Evolutionary conservation across 2,113 vertebrate genomes (phyloP).

Genomic region (Siniperca knerii): DNA sequence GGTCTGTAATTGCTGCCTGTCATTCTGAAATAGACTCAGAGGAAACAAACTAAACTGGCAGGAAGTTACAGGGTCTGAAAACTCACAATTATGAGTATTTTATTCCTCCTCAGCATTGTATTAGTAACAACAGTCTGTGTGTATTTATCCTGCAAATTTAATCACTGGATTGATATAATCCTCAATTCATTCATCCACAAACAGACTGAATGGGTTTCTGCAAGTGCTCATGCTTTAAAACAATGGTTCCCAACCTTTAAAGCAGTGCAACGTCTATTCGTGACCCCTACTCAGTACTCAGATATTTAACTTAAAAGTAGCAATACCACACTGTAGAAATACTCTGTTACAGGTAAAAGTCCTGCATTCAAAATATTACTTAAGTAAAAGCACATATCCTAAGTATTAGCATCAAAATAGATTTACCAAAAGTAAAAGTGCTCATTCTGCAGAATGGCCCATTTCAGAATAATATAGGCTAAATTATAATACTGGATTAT

Average conservation of each 20-base stretch:
- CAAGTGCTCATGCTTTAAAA: not conserved
- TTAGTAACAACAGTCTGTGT: not conserved
- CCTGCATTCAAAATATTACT: not conserved
- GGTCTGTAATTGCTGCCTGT: conserved; percentile 66
- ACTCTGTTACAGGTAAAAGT: not conserved
- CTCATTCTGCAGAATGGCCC: not conserved
- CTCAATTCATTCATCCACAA: conserved; percentile 18
- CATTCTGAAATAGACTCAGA: conserved; percentile 58
- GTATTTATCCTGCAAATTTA: not conserved
- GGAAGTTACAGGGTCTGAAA: conserved; percentile 1
- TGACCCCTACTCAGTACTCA: not conserved
- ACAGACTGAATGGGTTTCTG: not conserved
- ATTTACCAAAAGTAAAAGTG: not conserved
- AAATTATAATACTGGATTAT: not conserved
- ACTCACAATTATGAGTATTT: not conserved
- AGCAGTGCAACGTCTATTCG: not conserved
- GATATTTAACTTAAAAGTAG: not conserved
- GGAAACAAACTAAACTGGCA: conserved; percentile 19
- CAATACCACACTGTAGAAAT: not conserved
- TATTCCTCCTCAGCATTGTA: not conserved
- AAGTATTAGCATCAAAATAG: not conserved
- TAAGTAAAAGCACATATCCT: not conserved
- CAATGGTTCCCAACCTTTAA: not conserved
- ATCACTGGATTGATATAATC: conserved; percentile 30
- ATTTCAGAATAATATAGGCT: not conserved